phyloP scores from a whole-genome alignment of 2,113 vertebrate species.

The Romanogobio albipinnatus region DNA sequence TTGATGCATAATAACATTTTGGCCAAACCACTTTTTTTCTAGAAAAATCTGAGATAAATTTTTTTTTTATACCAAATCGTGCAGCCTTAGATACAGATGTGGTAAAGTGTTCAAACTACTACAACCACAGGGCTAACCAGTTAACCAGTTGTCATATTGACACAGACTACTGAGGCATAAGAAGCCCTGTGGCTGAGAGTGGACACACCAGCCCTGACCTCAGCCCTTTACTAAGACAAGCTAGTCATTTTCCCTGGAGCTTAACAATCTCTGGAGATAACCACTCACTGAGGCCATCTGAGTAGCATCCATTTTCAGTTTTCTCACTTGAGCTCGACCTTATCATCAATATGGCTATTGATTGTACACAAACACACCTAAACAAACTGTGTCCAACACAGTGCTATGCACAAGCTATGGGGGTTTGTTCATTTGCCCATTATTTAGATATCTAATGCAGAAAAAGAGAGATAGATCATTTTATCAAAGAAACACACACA shows the following conservation, averaged over 20 bases:
- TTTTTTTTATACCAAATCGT: not conserved
- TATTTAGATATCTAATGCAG: not conserved
- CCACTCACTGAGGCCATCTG: slow-evolving; percentile 46
- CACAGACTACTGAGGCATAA: slow-evolving; percentile 35
- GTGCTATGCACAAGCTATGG: not conserved
- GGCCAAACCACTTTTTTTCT: not conserved
- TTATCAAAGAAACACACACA: too few species aligned
- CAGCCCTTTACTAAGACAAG: slow-evolving; percentile 37
- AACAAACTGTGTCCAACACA: slow-evolving; percentile 9
- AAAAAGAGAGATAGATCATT: not conserved
- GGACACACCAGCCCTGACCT: slow-evolving; percentile 33
- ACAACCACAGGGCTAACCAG: not conserved
- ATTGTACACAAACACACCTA: slow-evolving; percentile 18
- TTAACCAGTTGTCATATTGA: slow-evolving; percentile 32
- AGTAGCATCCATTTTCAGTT: slow-evolving; percentile 51
- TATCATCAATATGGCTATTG: slow-evolving; percentile 29
- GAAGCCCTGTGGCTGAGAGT: slow-evolving; percentile 33
- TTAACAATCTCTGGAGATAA: slow-evolving; percentile 45
- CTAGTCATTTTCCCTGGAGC: slow-evolving; percentile 39
- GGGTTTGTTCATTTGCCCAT: not conserved
- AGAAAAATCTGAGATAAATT: too few species aligned
- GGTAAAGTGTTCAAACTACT: not conserved
- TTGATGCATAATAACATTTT: not conserved
- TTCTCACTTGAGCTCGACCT: slow-evolving; percentile 47
- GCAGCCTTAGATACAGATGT: not conserved